Conservation (phyloP, 2,797 vertebrate species). For the Pyrocephalus nanus region DNA sequence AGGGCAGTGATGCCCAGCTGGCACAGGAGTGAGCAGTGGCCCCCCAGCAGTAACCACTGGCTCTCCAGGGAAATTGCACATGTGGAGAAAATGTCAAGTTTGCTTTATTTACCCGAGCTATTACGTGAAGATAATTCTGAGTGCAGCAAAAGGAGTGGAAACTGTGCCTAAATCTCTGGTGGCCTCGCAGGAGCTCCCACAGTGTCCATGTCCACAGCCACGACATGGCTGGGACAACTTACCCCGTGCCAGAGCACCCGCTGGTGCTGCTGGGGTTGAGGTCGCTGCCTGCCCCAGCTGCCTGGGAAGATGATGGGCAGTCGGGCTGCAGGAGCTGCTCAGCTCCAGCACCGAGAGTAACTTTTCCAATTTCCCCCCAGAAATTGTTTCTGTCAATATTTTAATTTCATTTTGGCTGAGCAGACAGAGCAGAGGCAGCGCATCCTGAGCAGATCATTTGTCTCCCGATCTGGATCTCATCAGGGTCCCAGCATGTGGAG, state of each 20-base stretch:
- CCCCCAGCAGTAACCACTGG: neutral
- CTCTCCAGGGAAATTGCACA: fast-evolving
- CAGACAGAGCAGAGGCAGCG: neutral
- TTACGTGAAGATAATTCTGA: neutral
- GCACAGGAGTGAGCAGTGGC: fast-evolving
- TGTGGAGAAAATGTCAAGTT: neutral
- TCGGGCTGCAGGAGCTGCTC: fast-evolving
- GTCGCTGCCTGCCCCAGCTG: neutral
- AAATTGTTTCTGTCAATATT: conserved; percentile 51
- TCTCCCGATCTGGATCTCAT: neutral
- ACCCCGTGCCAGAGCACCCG: fast-evolving
- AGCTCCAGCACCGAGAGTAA: fast-evolving
- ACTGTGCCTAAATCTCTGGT: neutral
- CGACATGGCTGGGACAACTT: fast-evolving
- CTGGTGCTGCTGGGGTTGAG: fast-evolving
- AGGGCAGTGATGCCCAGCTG: neutral
- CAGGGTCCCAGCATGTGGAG: fast-evolving
- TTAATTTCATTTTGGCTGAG: conserved; percentile 28
- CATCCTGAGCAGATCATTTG: neutral
- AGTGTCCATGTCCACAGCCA: neutral
- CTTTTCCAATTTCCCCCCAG: neutral
- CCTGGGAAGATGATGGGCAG: neutral
- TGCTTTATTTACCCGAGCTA: neutral
- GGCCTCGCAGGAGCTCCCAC: fast-evolving
- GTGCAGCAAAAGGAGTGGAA: neutral